These are phyloP conservation scores for Ormia ochracea DNA, from an alignment of 2,888 invertebrate genomes.

Conservation along the genomic window DNA sequence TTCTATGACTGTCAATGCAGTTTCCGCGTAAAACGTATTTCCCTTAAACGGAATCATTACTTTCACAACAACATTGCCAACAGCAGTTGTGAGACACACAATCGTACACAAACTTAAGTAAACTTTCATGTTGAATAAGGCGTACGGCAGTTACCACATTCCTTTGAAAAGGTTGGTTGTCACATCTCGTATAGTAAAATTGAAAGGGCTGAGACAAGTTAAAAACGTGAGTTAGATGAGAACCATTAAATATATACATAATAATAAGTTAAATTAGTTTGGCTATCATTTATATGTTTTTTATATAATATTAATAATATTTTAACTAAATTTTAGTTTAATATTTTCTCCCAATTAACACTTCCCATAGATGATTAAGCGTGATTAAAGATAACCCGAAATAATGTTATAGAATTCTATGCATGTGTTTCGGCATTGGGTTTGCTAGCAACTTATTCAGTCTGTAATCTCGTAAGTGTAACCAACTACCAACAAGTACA, in stretches of 20 bases:
- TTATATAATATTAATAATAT: too few relatives aligned
- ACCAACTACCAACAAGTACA: too few relatives aligned
- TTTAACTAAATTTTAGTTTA: too few relatives aligned
- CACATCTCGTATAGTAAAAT: background rate
- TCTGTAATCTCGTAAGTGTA: too few relatives aligned
- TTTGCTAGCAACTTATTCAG: too few relatives aligned
- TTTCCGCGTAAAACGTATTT: constrained; percentile 65
- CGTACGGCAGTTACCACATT: constrained; percentile 36
- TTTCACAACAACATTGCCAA: constrained; percentile 48
- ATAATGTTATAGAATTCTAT: too few relatives aligned
- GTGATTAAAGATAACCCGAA: too few relatives aligned
- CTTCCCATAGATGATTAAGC: too few relatives aligned
- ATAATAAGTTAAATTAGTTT: too few relatives aligned
- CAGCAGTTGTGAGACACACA: constrained; percentile 18
- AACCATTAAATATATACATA: background rate
- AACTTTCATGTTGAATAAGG: constrained; percentile 19
- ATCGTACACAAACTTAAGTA: background rate
- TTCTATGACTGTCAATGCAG: constrained; percentile 66
- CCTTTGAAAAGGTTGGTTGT: constrained; percentile 1
- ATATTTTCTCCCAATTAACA: too few relatives aligned
- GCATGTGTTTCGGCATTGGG: too few relatives aligned
- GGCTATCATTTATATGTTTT: too few relatives aligned
- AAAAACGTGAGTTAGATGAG: background rate
- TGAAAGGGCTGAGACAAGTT: background rate
- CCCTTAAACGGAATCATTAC: constrained; percentile 61